phyloP scores from a whole-genome alignment of 2,888 invertebrate species.

The Caenorhabditis sinica region DNA sequence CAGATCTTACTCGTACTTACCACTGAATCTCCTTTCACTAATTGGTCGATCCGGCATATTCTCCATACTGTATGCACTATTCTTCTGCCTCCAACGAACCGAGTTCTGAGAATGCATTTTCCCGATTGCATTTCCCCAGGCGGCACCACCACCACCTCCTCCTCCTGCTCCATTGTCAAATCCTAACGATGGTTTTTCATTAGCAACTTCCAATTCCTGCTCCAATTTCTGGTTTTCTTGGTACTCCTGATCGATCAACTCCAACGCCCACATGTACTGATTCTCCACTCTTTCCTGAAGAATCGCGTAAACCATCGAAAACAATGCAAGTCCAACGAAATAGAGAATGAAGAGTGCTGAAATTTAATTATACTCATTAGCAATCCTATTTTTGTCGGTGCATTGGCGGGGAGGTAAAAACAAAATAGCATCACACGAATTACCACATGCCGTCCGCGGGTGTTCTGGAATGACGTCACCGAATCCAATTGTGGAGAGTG shows the following conservation, averaged over 20 bases:
- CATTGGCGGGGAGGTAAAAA: background rate
- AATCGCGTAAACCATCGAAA: constrained; percentile 80
- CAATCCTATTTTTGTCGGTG: constrained; percentile 1
- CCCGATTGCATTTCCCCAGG: constrained; percentile 24
- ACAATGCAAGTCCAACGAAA: constrained; percentile 79
- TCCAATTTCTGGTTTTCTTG: constrained; percentile 64
- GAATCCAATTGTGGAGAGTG: constrained; percentile 81
- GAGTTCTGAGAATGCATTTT: constrained; percentile 50
- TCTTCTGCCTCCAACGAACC: constrained; percentile 58
- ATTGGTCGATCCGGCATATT: constrained; percentile 63
- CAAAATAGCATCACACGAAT: constrained; percentile 21
- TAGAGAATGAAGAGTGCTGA: constrained; percentile 79
- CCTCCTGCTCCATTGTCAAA: constrained; percentile 10
- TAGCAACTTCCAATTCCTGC: constrained; percentile 28
- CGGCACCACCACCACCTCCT: background rate
- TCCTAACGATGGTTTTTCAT: constrained; percentile 30
- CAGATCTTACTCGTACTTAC: no score
- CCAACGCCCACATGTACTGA: constrained; percentile 79
- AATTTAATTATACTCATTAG: constrained; percentile 31
- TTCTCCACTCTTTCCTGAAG: constrained; percentile 79
- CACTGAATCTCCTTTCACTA: constrained; percentile 64
- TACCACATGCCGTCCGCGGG: constrained; percentile 78
- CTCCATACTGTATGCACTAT: constrained; percentile 36
- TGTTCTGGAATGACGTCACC: constrained; percentile 81
- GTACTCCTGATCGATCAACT: constrained; percentile 79